Conservation (phyloP, 1,140 invertebrate species). For the Helicoverpa armigera region DNA sequence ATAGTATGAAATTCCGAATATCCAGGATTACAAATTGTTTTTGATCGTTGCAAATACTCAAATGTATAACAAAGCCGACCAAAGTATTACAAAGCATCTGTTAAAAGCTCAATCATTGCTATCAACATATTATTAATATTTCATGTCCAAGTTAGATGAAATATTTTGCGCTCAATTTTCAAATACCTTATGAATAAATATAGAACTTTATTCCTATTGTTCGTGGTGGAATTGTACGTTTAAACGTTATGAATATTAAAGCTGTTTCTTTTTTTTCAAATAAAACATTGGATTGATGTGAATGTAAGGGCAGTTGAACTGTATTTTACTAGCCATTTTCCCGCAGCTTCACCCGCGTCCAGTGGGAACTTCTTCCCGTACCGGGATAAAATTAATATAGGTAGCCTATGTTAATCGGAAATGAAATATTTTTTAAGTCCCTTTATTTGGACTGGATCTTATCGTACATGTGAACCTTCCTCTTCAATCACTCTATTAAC, state of each 20-base stretch:
- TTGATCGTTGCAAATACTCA: background rate
- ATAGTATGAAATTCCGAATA: too few relatives aligned
- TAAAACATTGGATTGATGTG: background rate
- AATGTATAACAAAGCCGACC: background rate
- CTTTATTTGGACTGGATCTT: too few relatives aligned
- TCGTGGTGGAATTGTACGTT: background rate
- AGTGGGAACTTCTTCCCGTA: too few relatives aligned
- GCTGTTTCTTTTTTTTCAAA: background rate
- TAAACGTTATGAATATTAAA: conserved; percentile 12
- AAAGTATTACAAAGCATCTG: background rate
- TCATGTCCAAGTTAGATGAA: conserved; percentile 22
- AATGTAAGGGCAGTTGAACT: conserved; percentile 7
- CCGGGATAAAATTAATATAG: too few relatives aligned
- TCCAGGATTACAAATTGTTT: too few relatives aligned
- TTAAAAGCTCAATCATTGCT: conserved; percentile 26
- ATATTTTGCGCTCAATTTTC: conserved; percentile 12
- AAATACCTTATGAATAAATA: conserved; percentile 34
- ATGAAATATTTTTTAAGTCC: too few relatives aligned
- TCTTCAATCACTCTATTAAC: too few relatives aligned
- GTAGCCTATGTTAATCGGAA: too few relatives aligned
- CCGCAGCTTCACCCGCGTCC: too few relatives aligned
- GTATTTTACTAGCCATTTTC: background rate
- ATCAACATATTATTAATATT: conserved; percentile 31
- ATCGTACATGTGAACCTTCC: too few relatives aligned
- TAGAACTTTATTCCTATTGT: conserved; percentile 9